Percentiles rank a stretch among this genome's conserved stretches.
phyloP scores from a whole-genome alignment of 2,888 invertebrate species.

The Pteria penguin region DNA sequence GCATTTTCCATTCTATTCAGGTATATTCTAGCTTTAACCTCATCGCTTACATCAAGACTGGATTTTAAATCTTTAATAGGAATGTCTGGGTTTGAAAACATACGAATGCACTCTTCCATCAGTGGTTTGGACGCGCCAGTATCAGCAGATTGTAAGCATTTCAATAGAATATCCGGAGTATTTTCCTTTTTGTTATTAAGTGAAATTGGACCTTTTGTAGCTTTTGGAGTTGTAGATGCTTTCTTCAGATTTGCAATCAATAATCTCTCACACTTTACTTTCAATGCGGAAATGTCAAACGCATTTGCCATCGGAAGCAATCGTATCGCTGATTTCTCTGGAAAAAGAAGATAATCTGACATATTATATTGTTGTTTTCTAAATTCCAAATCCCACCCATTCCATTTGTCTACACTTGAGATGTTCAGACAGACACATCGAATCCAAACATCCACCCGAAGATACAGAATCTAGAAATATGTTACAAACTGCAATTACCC shows the following conservation, averaged over 20 bases:
- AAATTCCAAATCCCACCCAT: too few relatives aligned
- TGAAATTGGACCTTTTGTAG: not conserved
- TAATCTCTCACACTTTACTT: slow-evolving; percentile 38
- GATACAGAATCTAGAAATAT: too few relatives aligned
- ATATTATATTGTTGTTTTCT: too few relatives aligned
- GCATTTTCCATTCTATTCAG: slow-evolving; percentile 32
- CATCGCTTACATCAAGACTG: slow-evolving; percentile 22
- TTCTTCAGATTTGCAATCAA: slow-evolving; percentile 18
- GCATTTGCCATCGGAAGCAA: slow-evolving; percentile 34
- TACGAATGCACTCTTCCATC: slow-evolving; percentile 23
- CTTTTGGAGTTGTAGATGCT: not conserved
- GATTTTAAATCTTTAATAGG: slow-evolving; percentile 32
- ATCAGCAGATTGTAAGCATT: slow-evolving; percentile 37
- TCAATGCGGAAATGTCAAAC: slow-evolving; percentile 31
- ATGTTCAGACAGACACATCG: too few relatives aligned
- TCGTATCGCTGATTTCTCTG: slow-evolving; percentile 36
- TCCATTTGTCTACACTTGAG: too few relatives aligned
- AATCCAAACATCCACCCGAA: too few relatives aligned
- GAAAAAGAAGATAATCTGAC: too few relatives aligned
- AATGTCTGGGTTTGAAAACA: slow-evolving; percentile 31
- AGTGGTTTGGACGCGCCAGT: slow-evolving; percentile 27
- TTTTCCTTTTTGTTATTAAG: slow-evolving; percentile 27
- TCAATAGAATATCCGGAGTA: slow-evolving; percentile 31
- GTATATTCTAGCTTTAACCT: slow-evolving; percentile 37
- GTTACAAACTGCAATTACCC: too few relatives aligned